Evolutionary conservation across 2,797 vertebrate genomes (phyloP).

Genomic region (Sebastes taczanowskii): DNA sequence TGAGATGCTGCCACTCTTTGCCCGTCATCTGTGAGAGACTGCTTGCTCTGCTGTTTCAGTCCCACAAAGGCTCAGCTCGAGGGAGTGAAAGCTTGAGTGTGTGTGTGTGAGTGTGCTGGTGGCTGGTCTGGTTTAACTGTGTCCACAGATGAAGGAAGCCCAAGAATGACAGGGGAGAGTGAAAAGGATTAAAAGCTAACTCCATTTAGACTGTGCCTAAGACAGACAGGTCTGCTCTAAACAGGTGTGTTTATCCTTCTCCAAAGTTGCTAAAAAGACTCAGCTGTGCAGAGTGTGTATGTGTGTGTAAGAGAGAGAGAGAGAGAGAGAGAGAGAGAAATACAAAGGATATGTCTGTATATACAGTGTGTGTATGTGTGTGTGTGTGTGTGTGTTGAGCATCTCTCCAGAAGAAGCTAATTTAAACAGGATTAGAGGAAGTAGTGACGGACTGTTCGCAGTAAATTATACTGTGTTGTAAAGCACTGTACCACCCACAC

Average conservation of each 20-base stretch:
- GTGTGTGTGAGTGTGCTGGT: background rate
- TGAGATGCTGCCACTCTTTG: constrained; percentile 59
- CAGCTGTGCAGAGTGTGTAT: background rate
- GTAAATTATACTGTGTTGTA: constrained; percentile 54
- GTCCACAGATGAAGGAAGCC: constrained; percentile 43
- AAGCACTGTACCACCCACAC: constrained; percentile 55
- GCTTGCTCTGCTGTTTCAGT: constrained; percentile 51
- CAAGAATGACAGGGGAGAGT: constrained; percentile 43
- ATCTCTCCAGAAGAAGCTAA: constrained; percentile 45
- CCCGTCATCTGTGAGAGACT: constrained; percentile 54
- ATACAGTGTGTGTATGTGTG: background rate
- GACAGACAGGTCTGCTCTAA: constrained; percentile 53
- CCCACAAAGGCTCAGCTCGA: constrained; percentile 44
- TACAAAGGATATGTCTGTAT: constrained; percentile 14
- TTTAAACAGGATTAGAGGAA: constrained; percentile 69
- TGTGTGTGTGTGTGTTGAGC: background rate
- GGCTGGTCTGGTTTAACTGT: constrained; percentile 37
- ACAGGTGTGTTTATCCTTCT: constrained; percentile 64
- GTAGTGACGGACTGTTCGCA: constrained; percentile 54
- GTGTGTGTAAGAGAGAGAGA: background rate
- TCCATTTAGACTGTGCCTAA: constrained; percentile 52
- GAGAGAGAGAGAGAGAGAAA: background rate
- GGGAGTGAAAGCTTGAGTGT: constrained; percentile 34
- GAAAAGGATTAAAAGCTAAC: constrained; percentile 57
- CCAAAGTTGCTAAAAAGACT: constrained; percentile 28